These are phyloP conservation scores for Cavia aperea DNA, from an alignment of 2,113 vertebrate species.

Conservation along the genomic window DNA sequence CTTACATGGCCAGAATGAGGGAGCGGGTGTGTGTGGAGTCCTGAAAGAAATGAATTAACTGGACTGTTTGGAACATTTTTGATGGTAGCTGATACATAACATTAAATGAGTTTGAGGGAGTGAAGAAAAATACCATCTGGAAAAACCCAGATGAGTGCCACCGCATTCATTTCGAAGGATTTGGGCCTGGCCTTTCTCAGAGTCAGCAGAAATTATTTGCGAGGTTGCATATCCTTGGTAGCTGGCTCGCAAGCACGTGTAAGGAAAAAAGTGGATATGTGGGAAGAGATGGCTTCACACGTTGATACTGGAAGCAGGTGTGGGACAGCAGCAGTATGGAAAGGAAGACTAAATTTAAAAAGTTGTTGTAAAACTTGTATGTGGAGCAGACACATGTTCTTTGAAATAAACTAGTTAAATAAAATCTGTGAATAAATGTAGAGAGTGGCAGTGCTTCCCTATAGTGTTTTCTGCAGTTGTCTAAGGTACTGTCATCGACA, in stretches of 20 bases:
- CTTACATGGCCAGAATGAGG: conserved; percentile 54
- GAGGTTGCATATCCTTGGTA: background rate
- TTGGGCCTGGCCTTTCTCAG: conserved; percentile 47
- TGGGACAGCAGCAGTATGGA: background rate
- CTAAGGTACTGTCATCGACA: conserved; percentile 41
- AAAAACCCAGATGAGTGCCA: conserved; percentile 40
- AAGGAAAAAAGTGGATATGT: background rate
- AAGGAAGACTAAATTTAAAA: conserved; percentile 49
- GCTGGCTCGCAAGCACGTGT: background rate
- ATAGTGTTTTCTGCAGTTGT: conserved; percentile 29
- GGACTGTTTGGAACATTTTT: conserved; percentile 53
- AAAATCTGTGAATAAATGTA: conserved; percentile 62
- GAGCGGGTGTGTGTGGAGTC: background rate
- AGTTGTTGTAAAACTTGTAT: conserved; percentile 53
- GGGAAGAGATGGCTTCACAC: conserved; percentile 47
- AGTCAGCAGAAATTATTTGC: conserved; percentile 35
- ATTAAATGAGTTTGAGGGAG: conserved; percentile 57
- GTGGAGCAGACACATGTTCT: conserved; percentile 44
- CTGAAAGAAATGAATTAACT: conserved; percentile 54
- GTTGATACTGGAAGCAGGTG: conserved; percentile 41
- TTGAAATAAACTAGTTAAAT: conserved; percentile 63
- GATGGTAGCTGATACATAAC: conserved; percentile 57
- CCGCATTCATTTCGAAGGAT: conserved; percentile 4
- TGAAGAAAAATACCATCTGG: conserved; percentile 56
- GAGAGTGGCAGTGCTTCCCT: conserved; percentile 45